Conservation (phyloP, 2,113 vertebrate genomes). For the Plestiodon gilberti region DNA sequence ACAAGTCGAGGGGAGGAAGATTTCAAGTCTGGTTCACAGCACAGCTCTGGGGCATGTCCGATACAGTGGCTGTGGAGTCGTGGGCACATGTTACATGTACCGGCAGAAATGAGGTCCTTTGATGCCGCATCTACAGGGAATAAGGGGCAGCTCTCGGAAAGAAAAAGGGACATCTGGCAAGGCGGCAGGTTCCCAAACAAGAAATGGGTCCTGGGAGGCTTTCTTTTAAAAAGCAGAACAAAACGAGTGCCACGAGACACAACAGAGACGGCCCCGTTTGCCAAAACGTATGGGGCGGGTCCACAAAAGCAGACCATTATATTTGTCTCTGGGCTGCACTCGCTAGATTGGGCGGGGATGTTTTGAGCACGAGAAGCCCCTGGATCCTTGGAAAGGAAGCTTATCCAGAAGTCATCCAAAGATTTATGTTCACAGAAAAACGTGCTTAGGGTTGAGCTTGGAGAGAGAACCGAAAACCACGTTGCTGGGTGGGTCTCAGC, state of each 20-base stretch:
- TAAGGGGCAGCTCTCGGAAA: neutral
- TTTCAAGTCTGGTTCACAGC: neutral
- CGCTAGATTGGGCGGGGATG: neutral
- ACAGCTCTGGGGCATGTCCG: neutral
- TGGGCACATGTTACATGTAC: neutral
- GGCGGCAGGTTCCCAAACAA: neutral
- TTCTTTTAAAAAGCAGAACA: neutral
- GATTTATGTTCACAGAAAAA: neutral
- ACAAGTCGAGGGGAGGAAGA: neutral
- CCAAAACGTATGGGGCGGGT: neutral
- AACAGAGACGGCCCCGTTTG: neutral
- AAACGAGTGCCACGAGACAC: neutral
- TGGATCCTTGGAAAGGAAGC: neutral
- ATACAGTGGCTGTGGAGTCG: too few relatives aligned
- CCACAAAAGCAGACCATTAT: neutral
- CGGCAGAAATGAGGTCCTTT: neutral
- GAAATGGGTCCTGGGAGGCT: neutral
- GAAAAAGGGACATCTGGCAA: conserved; percentile 23
- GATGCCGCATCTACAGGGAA: neutral
- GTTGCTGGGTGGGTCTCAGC: neutral
- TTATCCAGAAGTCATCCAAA: neutral
- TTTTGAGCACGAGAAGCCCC: too few relatives aligned
- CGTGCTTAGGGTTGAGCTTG: neutral
- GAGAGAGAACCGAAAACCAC: neutral
- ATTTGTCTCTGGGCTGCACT: neutral